phyloP scores from a whole-genome alignment of 2,797 vertebrate species.

The Dromococcyx pavoninus region DNA sequence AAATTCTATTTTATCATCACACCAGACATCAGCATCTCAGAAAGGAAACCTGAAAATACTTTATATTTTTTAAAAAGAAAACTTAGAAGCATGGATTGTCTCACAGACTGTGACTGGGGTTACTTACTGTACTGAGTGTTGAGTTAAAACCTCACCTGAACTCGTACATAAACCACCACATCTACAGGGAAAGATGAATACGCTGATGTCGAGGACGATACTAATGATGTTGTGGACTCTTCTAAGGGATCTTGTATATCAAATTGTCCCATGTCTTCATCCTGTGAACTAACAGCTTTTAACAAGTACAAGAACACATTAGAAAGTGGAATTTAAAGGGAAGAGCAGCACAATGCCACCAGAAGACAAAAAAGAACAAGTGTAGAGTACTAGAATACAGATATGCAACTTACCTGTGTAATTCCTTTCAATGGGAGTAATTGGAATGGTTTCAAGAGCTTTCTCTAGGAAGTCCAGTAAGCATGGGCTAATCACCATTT shows the following conservation, averaged over 20 bases:
- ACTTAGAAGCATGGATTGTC: background rate
- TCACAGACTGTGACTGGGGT: background rate
- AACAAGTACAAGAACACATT: constrained; percentile 44
- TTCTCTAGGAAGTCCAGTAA: constrained; percentile 96
- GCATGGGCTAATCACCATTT: constrained; percentile 99
- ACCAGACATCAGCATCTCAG: background rate
- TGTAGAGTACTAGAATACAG: background rate
- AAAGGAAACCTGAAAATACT: background rate
- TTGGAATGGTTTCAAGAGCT: constrained; percentile 97
- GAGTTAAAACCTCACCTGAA: constrained; percentile 84
- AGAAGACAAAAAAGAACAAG: background rate
- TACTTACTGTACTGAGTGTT: background rate
- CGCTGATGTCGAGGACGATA: constrained; percentile 92
- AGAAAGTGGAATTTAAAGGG: background rate
- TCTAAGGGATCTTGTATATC: constrained; percentile 92
- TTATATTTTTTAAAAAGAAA: background rate
- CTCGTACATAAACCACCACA: constrained; percentile 97
- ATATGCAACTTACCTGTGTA: constrained; percentile 77
- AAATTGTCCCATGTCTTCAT: constrained; percentile 97
- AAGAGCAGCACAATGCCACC: background rate
- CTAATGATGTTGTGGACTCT: constrained; percentile 93
- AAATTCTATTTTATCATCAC: background rate
- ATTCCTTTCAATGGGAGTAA: constrained; percentile 94
- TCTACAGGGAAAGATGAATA: constrained; percentile 98
- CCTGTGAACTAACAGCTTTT: constrained; percentile 88